phyloP scores from a whole-genome alignment of 1,140 invertebrate genomes.

The Nilaparvata lugens region DNA sequence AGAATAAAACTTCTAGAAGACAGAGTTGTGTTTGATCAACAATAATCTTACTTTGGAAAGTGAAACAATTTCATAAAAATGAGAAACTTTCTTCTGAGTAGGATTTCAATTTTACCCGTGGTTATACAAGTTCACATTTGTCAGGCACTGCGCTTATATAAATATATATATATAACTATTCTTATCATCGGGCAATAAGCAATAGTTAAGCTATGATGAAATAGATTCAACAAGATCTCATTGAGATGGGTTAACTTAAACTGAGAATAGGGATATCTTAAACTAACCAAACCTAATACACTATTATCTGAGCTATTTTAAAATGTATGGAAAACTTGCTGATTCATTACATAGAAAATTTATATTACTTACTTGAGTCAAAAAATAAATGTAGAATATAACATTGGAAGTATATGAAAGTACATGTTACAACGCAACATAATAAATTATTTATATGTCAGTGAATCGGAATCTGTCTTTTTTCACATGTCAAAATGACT shows the following conservation, averaged over 20 bases:
- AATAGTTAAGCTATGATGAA: not conserved
- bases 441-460: no score
- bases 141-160: slow-evolving; percentile 16
- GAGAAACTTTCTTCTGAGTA: slow-evolving; percentile 5
- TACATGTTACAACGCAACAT: no score
- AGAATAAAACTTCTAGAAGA: slow-evolving; percentile 10
- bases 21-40: not conserved
- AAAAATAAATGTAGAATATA: no score
- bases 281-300: not conserved
- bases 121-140: slow-evolving; percentile 5
- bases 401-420: no score
- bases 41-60: slow-evolving; percentile 1
- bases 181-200: slow-evolving; percentile 1
- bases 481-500: not conserved
- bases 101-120: slow-evolving; percentile 14
- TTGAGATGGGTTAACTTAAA: no score
- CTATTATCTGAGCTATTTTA: not conserved
- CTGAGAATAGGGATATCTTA: not conserved
- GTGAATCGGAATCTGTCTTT: not conserved
- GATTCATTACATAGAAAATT: no score
- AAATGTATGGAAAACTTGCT: not conserved
- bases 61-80: not conserved
- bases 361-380: no score
- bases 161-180: slow-evolving; percentile 7
- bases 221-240: not conserved